Conservation (phyloP, 2,113 vertebrate species). For the Conger conger region DNA sequence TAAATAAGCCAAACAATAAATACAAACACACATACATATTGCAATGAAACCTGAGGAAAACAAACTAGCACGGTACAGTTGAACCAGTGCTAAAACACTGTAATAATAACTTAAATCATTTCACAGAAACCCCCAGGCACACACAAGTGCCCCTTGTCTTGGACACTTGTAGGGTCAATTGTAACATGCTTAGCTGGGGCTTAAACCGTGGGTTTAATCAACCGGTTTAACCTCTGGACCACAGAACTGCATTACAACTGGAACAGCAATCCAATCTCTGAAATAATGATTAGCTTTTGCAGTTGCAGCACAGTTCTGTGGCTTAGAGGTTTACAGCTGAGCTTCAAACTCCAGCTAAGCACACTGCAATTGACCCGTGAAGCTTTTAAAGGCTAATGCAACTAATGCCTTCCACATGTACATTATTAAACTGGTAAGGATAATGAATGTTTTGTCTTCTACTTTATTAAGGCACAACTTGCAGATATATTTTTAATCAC, state of each 20-base stretch:
- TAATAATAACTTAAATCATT: neutral
- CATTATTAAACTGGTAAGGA: neutral
- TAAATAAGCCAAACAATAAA: slow-evolving; percentile 23
- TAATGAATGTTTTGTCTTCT: neutral
- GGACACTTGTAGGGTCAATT: neutral
- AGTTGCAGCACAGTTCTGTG: too few relatives aligned
- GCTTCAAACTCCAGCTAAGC: neutral
- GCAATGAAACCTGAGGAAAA: slow-evolving; percentile 45
- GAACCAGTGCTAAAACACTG: slow-evolving; percentile 9
- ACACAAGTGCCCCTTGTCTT: neutral
- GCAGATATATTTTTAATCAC: neutral
- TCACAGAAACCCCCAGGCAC: neutral
- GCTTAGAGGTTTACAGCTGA: too few relatives aligned
- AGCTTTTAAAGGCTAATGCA: slow-evolving; percentile 16
- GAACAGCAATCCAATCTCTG: too few relatives aligned
- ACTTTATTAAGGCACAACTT: slow-evolving; percentile 34
- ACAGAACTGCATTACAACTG: too few relatives aligned
- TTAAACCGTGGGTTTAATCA: too few relatives aligned
- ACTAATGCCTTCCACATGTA: neutral
- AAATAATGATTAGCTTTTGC: too few relatives aligned
- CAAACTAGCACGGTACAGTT: slow-evolving; percentile 15
- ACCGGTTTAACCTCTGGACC: too few relatives aligned
- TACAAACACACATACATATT: slow-evolving; percentile 36
- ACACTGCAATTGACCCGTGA: neutral
- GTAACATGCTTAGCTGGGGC: too few relatives aligned